phyloP scores from a whole-genome alignment of 37 sponge, comb jelly and placozoan species.

The Tethya wilhelma region DNA sequence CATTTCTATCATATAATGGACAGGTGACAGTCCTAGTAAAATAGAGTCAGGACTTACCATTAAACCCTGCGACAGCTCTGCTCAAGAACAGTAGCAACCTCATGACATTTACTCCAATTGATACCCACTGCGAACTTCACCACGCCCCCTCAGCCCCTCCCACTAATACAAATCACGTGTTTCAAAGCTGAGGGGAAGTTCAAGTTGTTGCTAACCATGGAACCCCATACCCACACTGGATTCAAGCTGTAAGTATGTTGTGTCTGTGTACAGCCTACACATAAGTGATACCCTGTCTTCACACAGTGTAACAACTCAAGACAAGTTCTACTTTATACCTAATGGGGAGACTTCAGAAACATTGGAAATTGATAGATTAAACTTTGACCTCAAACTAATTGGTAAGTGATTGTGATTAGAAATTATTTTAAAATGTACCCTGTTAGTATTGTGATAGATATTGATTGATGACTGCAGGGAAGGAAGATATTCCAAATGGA shows the following conservation, averaged over 20 bases:
- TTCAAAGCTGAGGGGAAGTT: neutral
- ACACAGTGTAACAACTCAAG: conserved; percentile 62
- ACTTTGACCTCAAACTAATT: conserved; percentile 56
- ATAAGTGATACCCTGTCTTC: no score
- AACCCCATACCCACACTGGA: neutral
- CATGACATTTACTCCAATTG: neutral
- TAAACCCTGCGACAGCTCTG: neutral
- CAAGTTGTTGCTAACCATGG: neutral
- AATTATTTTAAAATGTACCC: neutral
- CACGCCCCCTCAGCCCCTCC: no score
- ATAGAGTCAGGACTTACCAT: conserved; percentile 31
- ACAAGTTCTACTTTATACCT: conserved; percentile 74
- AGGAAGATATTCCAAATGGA: neutral
- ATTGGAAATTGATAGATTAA: conserved; percentile 80
- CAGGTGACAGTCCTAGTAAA: conserved; percentile 18
- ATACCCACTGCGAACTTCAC: no score
- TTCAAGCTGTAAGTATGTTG: neutral
- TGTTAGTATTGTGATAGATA: neutral
- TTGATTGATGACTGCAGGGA: neutral
- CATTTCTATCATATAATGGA: neutral
- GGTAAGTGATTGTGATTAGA: conserved; percentile 8
- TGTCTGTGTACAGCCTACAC: no score
- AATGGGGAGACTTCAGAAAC: conserved; percentile 24
- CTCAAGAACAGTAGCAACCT: neutral
- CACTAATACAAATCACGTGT: no score